These are phyloP conservation scores for Chondrilla cf. caribensis DNA, from an alignment of 37 sponge, comb jelly and placozoan species.

Conservation along the genomic window DNA sequence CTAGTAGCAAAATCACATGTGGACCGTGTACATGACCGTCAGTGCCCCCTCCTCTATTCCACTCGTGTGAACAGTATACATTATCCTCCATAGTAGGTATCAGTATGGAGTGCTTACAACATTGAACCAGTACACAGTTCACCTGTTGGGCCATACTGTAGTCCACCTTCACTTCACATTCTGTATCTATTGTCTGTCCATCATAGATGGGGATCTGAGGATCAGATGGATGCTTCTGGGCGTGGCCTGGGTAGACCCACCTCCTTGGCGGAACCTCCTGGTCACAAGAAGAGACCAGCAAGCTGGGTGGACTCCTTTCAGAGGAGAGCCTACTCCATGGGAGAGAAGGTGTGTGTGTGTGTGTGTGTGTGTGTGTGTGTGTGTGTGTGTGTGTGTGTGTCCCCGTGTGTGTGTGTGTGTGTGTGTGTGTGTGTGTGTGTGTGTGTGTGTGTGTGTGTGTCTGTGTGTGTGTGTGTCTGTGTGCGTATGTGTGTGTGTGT, in stretches of 20 bases:
- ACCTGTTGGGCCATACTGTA: neutral
- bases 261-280: slow-evolving; percentile 19
- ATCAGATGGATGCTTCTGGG: slow-evolving; percentile 8
- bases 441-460: too few species aligned
- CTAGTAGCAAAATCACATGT: too few species aligned
- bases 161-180: too few species aligned
- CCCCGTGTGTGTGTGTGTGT: neutral
- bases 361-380: slow-evolving; percentile 8
- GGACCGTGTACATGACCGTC: too few species aligned
- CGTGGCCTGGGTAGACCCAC: slow-evolving; percentile 4
- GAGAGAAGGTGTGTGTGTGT: slow-evolving; percentile 13
- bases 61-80: too few species aligned
- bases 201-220: slow-evolving; percentile 17
- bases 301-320: slow-evolving; percentile 18
- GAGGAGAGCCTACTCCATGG: neutral
- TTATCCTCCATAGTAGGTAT: too few species aligned
- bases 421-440: neutral
- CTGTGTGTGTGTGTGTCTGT: neutral
- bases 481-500: neutral
- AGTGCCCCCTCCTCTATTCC: too few species aligned
- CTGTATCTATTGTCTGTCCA: neutral
- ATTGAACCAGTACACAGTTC: neutral
- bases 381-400: slow-evolving; percentile 6
- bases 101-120: too few species aligned
- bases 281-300: slow-evolving; percentile 8